Conservation (phyloP, 2,797 vertebrate species). For the Potorous gilbertii region DNA sequence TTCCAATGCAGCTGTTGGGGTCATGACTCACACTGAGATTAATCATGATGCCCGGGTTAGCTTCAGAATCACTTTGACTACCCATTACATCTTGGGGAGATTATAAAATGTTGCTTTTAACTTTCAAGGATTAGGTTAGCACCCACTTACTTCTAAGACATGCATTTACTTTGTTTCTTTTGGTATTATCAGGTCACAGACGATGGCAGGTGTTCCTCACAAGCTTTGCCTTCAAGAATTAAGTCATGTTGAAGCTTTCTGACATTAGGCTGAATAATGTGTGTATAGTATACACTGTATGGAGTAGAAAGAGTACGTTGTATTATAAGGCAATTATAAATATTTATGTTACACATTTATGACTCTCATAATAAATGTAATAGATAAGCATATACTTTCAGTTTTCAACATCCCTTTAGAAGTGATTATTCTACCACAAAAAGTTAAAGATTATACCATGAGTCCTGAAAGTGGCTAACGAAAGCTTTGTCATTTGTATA, state of each 20-base stretch:
- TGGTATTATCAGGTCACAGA: constrained; percentile 74
- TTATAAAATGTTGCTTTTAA: constrained; percentile 87
- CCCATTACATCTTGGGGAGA: constrained; percentile 84
- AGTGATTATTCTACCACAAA: constrained; percentile 47
- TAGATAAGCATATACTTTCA: not conserved
- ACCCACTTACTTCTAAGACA: constrained; percentile 81
- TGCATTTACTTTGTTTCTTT: constrained; percentile 72
- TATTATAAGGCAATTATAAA: constrained; percentile 58
- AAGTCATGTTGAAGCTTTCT: constrained; percentile 61
- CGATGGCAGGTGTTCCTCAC: constrained; percentile 67
- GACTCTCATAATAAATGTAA: constrained; percentile 36
- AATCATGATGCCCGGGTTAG: constrained; percentile 85
- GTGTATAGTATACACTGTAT: not conserved
- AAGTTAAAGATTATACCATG: constrained; percentile 22
- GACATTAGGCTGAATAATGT: not conserved
- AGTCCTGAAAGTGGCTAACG: constrained; percentile 46
- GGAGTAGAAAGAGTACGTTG: constrained; percentile 33
- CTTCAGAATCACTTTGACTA: constrained; percentile 83
- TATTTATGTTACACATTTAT: constrained; percentile 33
- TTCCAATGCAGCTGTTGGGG: constrained; percentile 84
- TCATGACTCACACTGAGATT: constrained; percentile 84
- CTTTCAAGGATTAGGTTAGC: constrained; percentile 81
- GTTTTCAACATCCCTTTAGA: constrained; percentile 43
- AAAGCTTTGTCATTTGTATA: constrained; percentile 39
- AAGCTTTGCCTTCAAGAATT: constrained; percentile 70